phyloP scores from a whole-genome alignment of 2,113 vertebrate genomes.

The Rafetus swinhoei region DNA sequence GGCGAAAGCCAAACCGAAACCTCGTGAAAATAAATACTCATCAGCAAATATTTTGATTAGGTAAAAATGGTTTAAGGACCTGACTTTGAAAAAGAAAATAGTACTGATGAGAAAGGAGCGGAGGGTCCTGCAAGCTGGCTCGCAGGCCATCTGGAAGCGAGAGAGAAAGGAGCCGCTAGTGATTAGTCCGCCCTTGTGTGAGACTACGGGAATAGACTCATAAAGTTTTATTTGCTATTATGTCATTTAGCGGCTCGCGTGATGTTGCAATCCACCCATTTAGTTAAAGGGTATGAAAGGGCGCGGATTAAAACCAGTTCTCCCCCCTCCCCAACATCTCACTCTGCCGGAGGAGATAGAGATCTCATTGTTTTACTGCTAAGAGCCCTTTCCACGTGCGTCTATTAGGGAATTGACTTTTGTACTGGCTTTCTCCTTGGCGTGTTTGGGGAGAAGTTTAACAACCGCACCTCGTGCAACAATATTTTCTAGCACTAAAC shows the following conservation, averaged over 20 bases:
- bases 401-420: neutral
- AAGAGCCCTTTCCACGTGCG: rapidly evolving
- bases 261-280: rapidly evolving
- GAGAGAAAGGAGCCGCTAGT: neutral
- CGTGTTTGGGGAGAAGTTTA: neutral
- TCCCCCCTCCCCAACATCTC: rapidly evolving
- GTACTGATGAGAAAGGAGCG: neutral
- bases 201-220: neutral
- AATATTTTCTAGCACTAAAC: neutral
- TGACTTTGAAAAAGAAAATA: constrained; percentile 54
- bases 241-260: neutral
- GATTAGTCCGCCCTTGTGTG: neutral
- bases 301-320: rapidly evolving
- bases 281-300: rapidly evolving
- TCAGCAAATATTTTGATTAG: constrained; percentile 84
- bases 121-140: neutral
- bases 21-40: constrained; percentile 86
- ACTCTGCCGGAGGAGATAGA: rapidly evolving
- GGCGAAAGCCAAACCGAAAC: constrained; percentile 71
- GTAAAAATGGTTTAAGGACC: constrained; percentile 78
- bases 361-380: rapidly evolving
- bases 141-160: neutral
- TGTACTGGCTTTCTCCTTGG: neutral
- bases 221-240: neutral
- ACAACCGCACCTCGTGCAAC: neutral